Evolutionary conservation across 1,140 invertebrate species (phyloP), one percentile per base, ranked within the genome.

Genomic region (Tetramorium simillimum): DNA sequence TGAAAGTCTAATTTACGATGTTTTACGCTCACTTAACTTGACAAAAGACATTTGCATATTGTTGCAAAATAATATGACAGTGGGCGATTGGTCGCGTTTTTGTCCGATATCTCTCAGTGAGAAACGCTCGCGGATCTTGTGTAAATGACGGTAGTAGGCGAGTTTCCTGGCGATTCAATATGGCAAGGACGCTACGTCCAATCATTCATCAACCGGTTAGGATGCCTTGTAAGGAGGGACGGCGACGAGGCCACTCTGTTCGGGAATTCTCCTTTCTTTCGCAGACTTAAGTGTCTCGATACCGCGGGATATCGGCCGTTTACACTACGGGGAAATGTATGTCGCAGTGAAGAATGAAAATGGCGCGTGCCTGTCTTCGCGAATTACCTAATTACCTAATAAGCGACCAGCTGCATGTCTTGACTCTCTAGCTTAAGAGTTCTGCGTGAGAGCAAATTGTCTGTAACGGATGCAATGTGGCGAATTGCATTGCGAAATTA

Each of bases 191-290:
- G 80, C 33, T 56, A 60, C 53, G 65, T 51, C 90, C 81, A 73
- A 88, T 89, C 89, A 85, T 81, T 75, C 89, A 80, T 46, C 6
- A 69, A 69, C 65, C 65, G 65, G 89, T 88, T 89, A 63, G 80
- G 89, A 87, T 91, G 84, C 92, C 93, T 91, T 93, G 88, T 93
- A 93, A 85, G 93, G 92, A 93, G 91, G 88, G 91, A 93, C 85
- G 92, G 91, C 89, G 88, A 21, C 53, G 86, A 91, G 90, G 91
- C 84, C 87, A 91, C 86, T 89, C 67, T 77, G 63, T 91, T 91
- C 85, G 87, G 86, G 88, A 92, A 92, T 86, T 89, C 87, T 90
- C 91, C 89, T 93, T 92, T 93, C 90, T 89, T 92, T 92, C 87
- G 78, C 21, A 69, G 86, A 75, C 76, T 70, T 72, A 86, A 49